A percentile compares a stretch with the other conserved stretches of the same genome.
These are phyloP conservation scores for Gryllus bimaculatus DNA, from an alignment of 1,140 invertebrate species.

Conservation along the genomic window DNA sequence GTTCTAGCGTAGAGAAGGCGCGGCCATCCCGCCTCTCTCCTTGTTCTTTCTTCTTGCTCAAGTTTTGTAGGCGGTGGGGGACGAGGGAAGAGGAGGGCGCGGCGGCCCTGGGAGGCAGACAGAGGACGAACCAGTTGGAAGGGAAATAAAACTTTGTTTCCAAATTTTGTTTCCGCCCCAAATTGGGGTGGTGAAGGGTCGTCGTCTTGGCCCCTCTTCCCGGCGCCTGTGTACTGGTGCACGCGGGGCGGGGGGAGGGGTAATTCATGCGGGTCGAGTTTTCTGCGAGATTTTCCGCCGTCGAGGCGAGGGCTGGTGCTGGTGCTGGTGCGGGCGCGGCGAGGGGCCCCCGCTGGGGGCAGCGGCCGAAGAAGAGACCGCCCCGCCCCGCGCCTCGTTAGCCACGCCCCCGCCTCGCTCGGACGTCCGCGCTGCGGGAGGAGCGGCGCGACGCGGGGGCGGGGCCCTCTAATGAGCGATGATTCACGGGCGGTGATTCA, in stretches of 20 bases:
- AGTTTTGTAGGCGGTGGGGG: neutral
- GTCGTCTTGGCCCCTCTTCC: neutral
- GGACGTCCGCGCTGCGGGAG: too few relatives aligned
- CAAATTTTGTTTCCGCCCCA: neutral
- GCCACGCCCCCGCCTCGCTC: too few relatives aligned
- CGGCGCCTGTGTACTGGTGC: neutral
- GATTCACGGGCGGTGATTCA: too few relatives aligned
- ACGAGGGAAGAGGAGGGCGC: neutral
- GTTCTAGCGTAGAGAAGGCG: neutral
- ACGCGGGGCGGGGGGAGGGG: neutral
- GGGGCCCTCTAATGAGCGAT: too few relatives aligned
- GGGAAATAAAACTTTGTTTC: slow-evolving; percentile 5
- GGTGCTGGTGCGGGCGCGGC: too few relatives aligned
- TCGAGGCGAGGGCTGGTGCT: too few relatives aligned
- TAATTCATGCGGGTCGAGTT: neutral
- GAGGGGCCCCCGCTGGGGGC: neutral
- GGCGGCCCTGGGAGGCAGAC: neutral
- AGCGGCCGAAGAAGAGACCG: neutral
- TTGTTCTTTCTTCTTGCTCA: neutral
- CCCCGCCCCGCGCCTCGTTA: neutral
- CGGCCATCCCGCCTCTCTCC: neutral
- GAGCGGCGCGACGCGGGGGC: too few relatives aligned
- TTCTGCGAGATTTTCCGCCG: neutral
- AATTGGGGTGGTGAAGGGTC: slow-evolving; percentile 2
- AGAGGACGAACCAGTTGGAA: neutral